Conservation (phyloP, 2,888 invertebrate species). For the Phortica okadai region DNA sequence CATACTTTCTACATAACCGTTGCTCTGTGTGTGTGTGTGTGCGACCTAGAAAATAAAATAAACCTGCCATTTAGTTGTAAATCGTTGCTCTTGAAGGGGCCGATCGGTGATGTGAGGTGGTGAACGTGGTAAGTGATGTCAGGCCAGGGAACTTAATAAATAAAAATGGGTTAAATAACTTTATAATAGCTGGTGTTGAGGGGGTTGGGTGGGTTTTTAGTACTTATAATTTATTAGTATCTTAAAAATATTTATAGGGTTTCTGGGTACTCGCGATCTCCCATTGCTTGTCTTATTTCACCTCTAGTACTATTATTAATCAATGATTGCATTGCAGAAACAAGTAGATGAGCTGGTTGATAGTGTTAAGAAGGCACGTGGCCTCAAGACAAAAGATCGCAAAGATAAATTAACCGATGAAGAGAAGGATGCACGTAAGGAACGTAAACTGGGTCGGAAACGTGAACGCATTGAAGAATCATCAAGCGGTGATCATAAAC, state of each 20-base stretch:
- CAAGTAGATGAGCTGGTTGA: conserved; percentile 71
- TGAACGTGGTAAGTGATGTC: conserved; percentile 21
- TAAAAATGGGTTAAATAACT: not conserved
- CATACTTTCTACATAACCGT: not conserved
- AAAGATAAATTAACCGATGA: conserved; percentile 85
- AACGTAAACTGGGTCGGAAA: conserved; percentile 88
- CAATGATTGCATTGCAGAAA: conserved; percentile 70
- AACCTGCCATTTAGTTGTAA: conserved; percentile 22
- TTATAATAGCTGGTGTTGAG: not conserved
- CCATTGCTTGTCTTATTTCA: not conserved
- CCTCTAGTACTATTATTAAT: conserved; percentile 43
- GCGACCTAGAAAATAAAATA: not conserved
- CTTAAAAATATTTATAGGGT: not conserved
- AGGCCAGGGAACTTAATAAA: not conserved
- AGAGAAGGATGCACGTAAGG: conserved; percentile 87
- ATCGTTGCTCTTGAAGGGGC: conserved; percentile 18
- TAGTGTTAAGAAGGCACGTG: conserved; percentile 75
- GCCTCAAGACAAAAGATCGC: conserved; percentile 77
- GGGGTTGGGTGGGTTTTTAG: not conserved
- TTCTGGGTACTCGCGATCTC: not conserved
- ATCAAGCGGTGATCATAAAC: conserved; percentile 83
- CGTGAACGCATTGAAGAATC: conserved; percentile 87
- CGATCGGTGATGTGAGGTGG: conserved; percentile 8
- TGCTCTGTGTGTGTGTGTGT: not conserved
- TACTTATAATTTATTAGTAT: too few species aligned